Percentiles rank a stretch among this genome's conserved stretches.
Conservation (phyloP, 1,140 invertebrate genomes). For the Eciton burchellii region DNA sequence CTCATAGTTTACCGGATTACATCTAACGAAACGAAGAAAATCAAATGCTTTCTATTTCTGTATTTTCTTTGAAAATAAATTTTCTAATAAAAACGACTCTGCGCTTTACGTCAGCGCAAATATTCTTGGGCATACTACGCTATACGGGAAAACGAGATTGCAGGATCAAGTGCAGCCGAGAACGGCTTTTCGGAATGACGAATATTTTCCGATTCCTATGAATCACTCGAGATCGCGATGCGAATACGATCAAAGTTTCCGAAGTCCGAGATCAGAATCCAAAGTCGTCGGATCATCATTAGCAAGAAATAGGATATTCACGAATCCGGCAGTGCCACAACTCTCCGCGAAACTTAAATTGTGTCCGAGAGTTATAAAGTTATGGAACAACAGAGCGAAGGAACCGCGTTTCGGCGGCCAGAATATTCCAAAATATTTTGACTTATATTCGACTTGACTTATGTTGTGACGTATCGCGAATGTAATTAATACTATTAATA, state of each 20-base stretch:
- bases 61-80: not conserved
- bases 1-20: not conserved
- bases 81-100: not conserved
- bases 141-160: constrained; percentile 9
- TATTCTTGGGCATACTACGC: constrained; percentile 6
- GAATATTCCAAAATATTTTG: not conserved
- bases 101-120: not conserved
- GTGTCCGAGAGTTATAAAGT: constrained; percentile 6
- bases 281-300: constrained; percentile 17
- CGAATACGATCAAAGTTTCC: not conserved
- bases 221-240: not conserved
- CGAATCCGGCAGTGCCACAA: constrained; percentile 24
- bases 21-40: not conserved
- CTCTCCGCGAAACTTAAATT: not conserved
- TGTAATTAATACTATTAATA: not conserved
- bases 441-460: too few species aligned
- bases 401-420: not conserved
- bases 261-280: not conserved
- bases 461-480: not conserved
- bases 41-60: not conserved
- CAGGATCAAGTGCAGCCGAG: not conserved
- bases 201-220: constrained; percentile 17
- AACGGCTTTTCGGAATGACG: not conserved
- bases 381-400: constrained; percentile 16
- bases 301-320: constrained; percentile 43